Evolutionary conservation across 2,888 invertebrate species (phyloP).

Genomic region (Dryococelus australis): DNA sequence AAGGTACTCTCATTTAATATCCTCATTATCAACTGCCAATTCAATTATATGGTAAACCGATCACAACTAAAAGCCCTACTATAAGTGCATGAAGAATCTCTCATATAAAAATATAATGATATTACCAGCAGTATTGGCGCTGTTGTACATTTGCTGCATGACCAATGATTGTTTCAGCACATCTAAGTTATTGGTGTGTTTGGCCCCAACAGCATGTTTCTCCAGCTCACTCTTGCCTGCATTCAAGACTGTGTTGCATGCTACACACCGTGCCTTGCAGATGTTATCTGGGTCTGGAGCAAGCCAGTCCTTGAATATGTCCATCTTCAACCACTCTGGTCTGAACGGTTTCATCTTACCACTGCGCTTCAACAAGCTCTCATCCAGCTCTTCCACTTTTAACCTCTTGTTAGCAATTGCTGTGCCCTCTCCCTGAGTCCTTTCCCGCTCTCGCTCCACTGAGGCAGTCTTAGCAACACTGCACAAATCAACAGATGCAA

Average conservation of each 20-base stretch:
- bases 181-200: conserved; percentile 46
- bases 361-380: not conserved
- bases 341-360: conserved; percentile 45
- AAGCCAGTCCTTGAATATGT: conserved; percentile 52
- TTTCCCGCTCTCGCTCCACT: not conserved
- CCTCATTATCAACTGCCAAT: no score
- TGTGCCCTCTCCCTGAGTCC: not conserved
- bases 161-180: conserved; percentile 36
- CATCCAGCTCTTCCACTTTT: not conserved
- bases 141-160: conserved; percentile 32
- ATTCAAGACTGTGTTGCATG: conserved; percentile 51
- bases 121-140: not conserved
- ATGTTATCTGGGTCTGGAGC: conserved; percentile 49
- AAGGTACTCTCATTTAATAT: no score
- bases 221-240: conserved; percentile 54
- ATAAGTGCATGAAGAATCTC: no score
- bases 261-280: conserved; percentile 51
- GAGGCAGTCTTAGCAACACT: not conserved
- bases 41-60: no score
- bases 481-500: not conserved
- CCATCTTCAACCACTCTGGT: conserved; percentile 46
- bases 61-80: no score
- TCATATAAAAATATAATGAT: not conserved
- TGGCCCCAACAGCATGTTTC: conserved; percentile 53
- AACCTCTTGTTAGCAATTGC: not conserved